These are phyloP conservation scores for Imbricaverruca yamaguchii DNA, from an alignment of 2,888 invertebrate genomes.

Conservation along the genomic window DNA sequence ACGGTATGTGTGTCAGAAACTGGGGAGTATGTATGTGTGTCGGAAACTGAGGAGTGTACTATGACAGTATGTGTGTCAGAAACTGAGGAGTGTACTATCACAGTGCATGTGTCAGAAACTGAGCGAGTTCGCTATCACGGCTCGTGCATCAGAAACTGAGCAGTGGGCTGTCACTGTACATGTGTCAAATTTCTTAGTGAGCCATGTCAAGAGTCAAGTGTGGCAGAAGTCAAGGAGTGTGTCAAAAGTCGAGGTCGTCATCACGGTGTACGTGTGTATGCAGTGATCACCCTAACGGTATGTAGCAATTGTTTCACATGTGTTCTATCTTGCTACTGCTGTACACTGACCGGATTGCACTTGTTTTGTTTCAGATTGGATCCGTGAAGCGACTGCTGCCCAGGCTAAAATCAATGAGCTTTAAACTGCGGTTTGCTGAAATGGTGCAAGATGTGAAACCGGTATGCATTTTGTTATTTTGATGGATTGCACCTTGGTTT, in stretches of 20 bases:
- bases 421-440: constrained; percentile 79
- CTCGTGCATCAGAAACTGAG: no score
- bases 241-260: background rate
- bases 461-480: constrained; percentile 46
- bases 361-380: constrained; percentile 53
- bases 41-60: no score
- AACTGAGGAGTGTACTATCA: no score
- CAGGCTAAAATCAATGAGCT: constrained; percentile 77
- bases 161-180: background rate
- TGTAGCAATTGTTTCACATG: background rate
- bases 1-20: no score
- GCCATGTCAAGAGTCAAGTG: background rate
- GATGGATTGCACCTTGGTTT: no score
- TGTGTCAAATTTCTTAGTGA: background rate
- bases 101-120: no score
- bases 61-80: no score
- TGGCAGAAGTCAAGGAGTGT: background rate
- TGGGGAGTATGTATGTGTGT: no score
- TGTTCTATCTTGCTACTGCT: background rate
- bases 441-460: constrained; percentile 80
- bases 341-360: no score
- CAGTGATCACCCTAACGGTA: background rate
- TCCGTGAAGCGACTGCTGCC: constrained; percentile 82
- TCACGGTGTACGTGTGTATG: background rate
- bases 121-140: background rate